Evolutionary conservation across 2,888 invertebrate genomes (phyloP), one percentile per base, ranked within the genome.

Genomic region (Idaea straminata): DNA sequence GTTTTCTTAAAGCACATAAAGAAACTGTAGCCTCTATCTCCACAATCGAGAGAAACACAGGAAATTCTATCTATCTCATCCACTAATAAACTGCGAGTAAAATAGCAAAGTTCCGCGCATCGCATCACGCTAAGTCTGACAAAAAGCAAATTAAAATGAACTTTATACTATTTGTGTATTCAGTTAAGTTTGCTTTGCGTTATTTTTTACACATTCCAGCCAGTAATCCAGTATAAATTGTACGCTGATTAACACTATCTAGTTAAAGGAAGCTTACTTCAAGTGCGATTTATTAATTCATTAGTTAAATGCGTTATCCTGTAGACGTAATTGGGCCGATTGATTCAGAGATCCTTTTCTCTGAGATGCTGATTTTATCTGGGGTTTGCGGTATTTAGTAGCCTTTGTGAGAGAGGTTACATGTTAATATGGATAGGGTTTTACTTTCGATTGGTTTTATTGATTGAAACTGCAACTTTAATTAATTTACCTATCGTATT

Each of bases 261-360:
- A 75, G 73, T 79, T 79, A 82, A 71, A 70, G 73, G 86, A 86
- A 84, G 79, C 75, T 74, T 74, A 74, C 61, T 82, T 83, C 76
- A 79, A 81, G 82, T 79, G 74, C 79, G 83, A 91, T 92, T 92
- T 91, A 91, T 91, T 82, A 83, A 86, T 89, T 91, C 87, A 90
- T 91, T 91, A 90, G 85, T 83, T 85, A 87, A 88, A 85, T 76
- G 76, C 83, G 82, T 83, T 84, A 84, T 77, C 78, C 79, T 77
- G 71, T 74, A 73, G 74, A 78, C 76, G 84, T 89, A 89, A 90
- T 89, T 87, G 86, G 84, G 69, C 67, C 76, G 82, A 83, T 85
- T 83, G 84, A 83, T 82, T 83, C 83, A 82, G 79, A 75, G 78
- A 77, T 80, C 74, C 77, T 74, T 74, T 63, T 59, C 61, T 61